These are phyloP conservation scores for Drosophila pectinifera DNA, from an alignment of 1,140 invertebrate species.

Conservation along the genomic window DNA sequence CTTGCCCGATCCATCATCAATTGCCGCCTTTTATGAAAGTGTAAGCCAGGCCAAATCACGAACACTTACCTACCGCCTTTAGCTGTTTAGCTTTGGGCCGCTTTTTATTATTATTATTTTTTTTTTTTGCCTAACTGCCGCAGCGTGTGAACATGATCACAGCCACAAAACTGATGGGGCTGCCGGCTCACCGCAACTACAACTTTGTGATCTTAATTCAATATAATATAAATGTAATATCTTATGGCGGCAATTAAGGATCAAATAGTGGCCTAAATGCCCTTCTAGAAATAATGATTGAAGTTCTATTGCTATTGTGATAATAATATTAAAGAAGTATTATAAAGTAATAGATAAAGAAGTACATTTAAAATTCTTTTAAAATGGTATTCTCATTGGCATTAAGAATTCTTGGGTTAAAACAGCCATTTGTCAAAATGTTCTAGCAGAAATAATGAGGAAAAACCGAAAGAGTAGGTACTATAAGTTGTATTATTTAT, in stretches of 20 bases:
- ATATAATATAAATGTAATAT: slow-evolving; percentile 25
- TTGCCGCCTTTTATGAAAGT: slow-evolving; percentile 69
- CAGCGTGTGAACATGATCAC: slow-evolving; percentile 69
- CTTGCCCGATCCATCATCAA: slow-evolving; percentile 57
- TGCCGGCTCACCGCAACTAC: slow-evolving; percentile 48
- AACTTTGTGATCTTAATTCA: slow-evolving; percentile 68
- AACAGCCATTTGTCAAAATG: no score
- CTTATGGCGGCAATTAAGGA: neutral
- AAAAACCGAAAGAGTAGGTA: no score
- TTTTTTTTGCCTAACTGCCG: slow-evolving; percentile 12
- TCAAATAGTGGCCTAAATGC: neutral
- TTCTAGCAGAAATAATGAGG: no score
- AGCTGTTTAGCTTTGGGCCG: slow-evolving; percentile 5
- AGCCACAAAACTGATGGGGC: slow-evolving; percentile 55
- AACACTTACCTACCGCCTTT: slow-evolving; percentile 35
- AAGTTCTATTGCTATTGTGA: neutral
- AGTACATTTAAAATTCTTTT: neutral
- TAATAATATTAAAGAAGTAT: neutral
- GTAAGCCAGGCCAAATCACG: slow-evolving; percentile 42
- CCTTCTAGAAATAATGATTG: neutral
- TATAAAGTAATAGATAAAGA: neutral
- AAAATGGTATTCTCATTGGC: neutral
- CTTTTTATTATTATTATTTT: neutral
- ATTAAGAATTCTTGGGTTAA: no score
- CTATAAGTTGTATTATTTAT: no score